These are phyloP conservation scores for Garrulus glandarius DNA, from an alignment of 2,797 vertebrate genomes.

Conservation along the genomic window DNA sequence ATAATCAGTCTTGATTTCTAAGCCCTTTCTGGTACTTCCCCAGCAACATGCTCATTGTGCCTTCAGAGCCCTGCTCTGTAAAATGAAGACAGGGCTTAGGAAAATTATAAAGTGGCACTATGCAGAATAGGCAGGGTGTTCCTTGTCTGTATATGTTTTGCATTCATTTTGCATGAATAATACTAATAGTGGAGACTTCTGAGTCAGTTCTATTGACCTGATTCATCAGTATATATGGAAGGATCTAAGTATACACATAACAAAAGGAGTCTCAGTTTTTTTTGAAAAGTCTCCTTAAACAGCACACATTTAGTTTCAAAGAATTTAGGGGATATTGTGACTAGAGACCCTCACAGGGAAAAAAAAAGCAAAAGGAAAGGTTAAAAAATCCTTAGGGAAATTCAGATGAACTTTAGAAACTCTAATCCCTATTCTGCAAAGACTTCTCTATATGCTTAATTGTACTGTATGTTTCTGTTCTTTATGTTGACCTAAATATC, in stretches of 20 bases:
- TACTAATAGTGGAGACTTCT: background rate
- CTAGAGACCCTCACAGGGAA: background rate
- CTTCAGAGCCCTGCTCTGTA: background rate
- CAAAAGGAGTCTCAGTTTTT: background rate
- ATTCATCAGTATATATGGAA: background rate
- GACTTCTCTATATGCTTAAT: background rate
- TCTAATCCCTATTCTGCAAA: background rate
- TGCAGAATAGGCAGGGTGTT: background rate
- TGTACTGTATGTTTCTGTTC: background rate
- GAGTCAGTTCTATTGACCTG: background rate
- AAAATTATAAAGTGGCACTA: background rate
- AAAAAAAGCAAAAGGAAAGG: background rate
- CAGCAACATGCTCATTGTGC: background rate
- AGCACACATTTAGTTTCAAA: background rate
- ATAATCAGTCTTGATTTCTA: slow-evolving; percentile 35
- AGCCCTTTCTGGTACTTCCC: background rate
- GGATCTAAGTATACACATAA: background rate
- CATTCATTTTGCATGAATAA: background rate
- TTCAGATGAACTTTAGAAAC: background rate
- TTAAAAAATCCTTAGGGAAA: background rate
- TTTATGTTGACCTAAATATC: background rate
- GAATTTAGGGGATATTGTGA: background rate
- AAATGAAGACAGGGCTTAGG: background rate
- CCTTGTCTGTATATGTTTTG: background rate
- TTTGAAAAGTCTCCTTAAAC: background rate